Conservation (phyloP, 2,113 vertebrate genomes). For the human region DNA sequence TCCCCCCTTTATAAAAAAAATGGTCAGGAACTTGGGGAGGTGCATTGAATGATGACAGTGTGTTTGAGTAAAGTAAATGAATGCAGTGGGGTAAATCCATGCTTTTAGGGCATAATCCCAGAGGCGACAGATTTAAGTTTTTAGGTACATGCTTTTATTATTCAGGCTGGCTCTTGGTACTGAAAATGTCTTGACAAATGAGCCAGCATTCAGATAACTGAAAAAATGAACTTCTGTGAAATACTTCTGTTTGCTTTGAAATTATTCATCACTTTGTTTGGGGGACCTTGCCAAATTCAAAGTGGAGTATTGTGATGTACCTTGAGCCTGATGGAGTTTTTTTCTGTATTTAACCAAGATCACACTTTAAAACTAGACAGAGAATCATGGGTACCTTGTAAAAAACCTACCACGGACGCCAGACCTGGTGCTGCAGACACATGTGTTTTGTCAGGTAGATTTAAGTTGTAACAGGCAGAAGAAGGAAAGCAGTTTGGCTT, state of each 20-base stretch:
- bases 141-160: neutral
- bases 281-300: neutral
- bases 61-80: constrained; percentile 17
- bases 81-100: neutral
- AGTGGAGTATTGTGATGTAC: constrained; percentile 23
- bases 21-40: neutral
- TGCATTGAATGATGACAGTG: neutral
- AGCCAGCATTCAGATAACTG: neutral
- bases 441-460: constrained; percentile 37
- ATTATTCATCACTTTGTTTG: neutral
- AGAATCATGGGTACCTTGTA: neutral
- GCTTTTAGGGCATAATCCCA: neutral
- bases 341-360: constrained; percentile 29
- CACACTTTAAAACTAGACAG: neutral
- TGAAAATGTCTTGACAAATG: neutral
- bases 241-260: constrained; percentile 39
- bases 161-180: neutral
- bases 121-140: constrained; percentile 28
- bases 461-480: constrained; percentile 38
- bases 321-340: constrained; percentile 31
- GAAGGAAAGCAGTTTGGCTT: neutral
- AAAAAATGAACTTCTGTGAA: neutral
- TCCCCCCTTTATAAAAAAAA: neutral
- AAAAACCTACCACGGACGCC: neutral
- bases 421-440: neutral